phyloP scores from a whole-genome alignment of 2,797 vertebrate species.

The Gephyroberyx darwinii region DNA sequence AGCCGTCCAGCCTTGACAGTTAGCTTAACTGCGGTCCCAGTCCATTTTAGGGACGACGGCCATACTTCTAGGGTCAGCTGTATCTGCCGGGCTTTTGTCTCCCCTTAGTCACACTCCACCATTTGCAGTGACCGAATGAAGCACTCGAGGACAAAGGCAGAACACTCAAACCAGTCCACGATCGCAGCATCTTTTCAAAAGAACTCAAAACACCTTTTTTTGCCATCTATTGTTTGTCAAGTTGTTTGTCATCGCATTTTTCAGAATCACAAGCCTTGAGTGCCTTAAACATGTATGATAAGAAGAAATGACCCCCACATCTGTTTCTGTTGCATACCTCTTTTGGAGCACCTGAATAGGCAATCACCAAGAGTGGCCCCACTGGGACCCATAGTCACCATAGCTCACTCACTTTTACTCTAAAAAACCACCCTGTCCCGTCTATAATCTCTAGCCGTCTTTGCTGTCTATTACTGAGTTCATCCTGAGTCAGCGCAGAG shows the following conservation, averaged over 20 bases:
- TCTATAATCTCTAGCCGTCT: not conserved
- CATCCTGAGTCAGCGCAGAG: constrained; percentile 13
- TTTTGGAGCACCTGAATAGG: too few species aligned
- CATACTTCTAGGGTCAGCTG: constrained; percentile 24
- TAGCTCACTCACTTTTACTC: not conserved
- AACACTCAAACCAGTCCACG: too few species aligned
- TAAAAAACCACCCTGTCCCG: not conserved
- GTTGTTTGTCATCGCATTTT: not conserved
- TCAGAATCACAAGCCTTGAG: not conserved
- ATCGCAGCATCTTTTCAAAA: too few species aligned
- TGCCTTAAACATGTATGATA: too few species aligned
- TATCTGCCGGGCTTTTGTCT: constrained; percentile 15
- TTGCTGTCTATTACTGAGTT: constrained; percentile 1
- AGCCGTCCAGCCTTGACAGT: constrained; percentile 60
- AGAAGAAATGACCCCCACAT: too few species aligned
- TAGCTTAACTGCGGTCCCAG: constrained; percentile 64
- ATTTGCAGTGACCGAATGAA: not conserved
- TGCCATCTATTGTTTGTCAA: not conserved
- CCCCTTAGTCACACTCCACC: not conserved
- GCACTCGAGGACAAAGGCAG: too few species aligned
- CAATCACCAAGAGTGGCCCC: too few species aligned
- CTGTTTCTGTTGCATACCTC: too few species aligned
- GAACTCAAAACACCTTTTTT: too few species aligned
- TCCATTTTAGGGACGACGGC: constrained; percentile 64
- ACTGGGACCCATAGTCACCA: too few species aligned